Conservation (phyloP, 2,888 invertebrate species). For the Noctua comes region DNA sequence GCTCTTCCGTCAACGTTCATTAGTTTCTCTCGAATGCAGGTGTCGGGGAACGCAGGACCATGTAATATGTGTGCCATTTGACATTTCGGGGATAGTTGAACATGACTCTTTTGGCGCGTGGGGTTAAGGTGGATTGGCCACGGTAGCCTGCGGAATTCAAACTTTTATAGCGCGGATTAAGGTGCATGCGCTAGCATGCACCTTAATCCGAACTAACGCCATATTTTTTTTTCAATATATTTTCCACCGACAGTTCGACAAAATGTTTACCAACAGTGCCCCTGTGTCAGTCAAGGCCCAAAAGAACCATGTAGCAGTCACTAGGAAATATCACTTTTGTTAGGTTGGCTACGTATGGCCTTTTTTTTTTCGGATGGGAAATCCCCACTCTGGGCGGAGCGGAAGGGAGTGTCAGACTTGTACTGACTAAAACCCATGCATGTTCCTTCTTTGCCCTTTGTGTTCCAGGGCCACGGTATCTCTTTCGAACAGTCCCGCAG, state of each 20-base stretch:
- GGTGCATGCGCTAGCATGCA: too few relatives aligned
- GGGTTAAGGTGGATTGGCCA: neutral
- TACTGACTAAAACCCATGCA: too few relatives aligned
- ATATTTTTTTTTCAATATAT: neutral
- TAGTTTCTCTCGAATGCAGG: conserved; percentile 22
- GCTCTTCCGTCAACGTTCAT: conserved; percentile 4
- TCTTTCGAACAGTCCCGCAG: too few relatives aligned
- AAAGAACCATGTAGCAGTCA: neutral
- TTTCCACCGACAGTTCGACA: neutral
- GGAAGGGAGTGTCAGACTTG: too few relatives aligned
- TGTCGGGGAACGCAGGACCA: neutral
- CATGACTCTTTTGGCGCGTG: neutral
- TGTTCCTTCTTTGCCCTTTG: too few relatives aligned
- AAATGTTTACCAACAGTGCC: neutral
- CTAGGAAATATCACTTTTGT: neutral
- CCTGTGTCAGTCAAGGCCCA: neutral
- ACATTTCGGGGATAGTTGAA: neutral
- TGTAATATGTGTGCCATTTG: conserved; percentile 7
- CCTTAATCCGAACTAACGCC: neutral
- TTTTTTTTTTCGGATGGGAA: too few relatives aligned
- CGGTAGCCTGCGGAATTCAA: too few relatives aligned
- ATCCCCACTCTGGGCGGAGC: too few relatives aligned
- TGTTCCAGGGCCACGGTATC: too few relatives aligned
- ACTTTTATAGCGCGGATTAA: too few relatives aligned
- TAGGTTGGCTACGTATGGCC: neutral